Conservation (phyloP, 2,797 vertebrate species). For the Centroberyx gerrardi region DNA sequence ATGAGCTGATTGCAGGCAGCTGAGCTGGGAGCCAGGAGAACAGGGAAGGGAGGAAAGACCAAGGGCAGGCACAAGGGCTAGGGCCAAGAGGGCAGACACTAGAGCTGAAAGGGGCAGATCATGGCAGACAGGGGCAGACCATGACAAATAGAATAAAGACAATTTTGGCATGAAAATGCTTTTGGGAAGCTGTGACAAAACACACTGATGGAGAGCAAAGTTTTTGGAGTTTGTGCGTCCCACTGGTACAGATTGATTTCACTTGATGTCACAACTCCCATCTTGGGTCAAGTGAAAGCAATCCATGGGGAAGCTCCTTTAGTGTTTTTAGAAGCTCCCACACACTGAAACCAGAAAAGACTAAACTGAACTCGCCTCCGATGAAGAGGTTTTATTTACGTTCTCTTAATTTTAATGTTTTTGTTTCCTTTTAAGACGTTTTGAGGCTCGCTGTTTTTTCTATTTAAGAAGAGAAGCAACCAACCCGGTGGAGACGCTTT, state of each 20-base stretch:
- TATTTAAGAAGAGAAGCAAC: constrained; percentile 80
- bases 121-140: too few relatives aligned
- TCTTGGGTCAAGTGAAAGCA: constrained; percentile 48
- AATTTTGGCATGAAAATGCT: constrained; percentile 52
- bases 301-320: background rate
- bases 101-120: too few relatives aligned
- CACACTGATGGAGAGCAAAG: constrained; percentile 41
- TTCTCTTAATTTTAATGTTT: constrained; percentile 45
- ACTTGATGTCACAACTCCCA: constrained; percentile 21
- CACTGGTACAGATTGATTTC: constrained; percentile 50
- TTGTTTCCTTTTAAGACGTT: constrained; percentile 65
- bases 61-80: too few relatives aligned
- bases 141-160: constrained; percentile 29
- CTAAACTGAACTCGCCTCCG: constrained; percentile 49
- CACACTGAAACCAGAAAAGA: constrained; percentile 45
- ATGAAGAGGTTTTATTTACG: constrained; percentile 69
- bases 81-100: too few relatives aligned
- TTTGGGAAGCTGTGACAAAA: constrained; percentile 45
- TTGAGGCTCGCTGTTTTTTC: constrained; percentile 76
- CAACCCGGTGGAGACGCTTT: constrained; percentile 77
- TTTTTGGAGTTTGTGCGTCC: constrained; percentile 70
- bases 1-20: too few relatives aligned
- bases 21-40: too few relatives aligned
- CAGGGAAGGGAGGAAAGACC: too few relatives aligned
- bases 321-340: constrained; percentile 23